These are phyloP conservation scores for Patella caerulea DNA, from an alignment of 2,888 invertebrate genomes.

Conservation along the genomic window DNA sequence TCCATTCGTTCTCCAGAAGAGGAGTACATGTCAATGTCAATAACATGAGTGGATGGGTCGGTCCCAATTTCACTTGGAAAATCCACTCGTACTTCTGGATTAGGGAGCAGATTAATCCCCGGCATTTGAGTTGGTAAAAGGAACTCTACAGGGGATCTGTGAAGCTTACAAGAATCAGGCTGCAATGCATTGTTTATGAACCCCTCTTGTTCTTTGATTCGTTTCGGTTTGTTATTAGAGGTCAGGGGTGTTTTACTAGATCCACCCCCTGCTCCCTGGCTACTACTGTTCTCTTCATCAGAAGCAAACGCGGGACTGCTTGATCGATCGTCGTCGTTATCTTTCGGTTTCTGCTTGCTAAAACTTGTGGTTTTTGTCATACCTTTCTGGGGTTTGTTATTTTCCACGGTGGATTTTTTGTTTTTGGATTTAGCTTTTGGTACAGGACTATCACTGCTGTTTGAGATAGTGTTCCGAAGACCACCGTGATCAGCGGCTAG, in stretches of 20 bases:
- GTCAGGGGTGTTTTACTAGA: conserved; percentile 18
- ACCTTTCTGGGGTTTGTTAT: conserved; percentile 30
- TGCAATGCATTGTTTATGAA: conserved; percentile 26
- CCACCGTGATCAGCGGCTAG: conserved; percentile 75
- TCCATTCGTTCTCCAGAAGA: conserved; percentile 28
- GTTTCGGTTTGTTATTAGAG: conserved; percentile 20
- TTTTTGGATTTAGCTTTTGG: conserved; percentile 31
- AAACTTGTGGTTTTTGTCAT: conserved; percentile 38
- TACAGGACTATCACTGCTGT: conserved; percentile 25
- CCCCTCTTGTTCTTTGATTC: conserved; percentile 8
- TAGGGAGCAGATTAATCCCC: conserved; percentile 13
- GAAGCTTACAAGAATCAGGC: conserved; percentile 18
- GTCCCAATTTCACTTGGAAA: conserved; percentile 24
- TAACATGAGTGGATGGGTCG: conserved; percentile 2
- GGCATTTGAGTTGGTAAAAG: neutral
- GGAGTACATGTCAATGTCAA: conserved; percentile 28
- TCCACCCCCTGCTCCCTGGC: conserved; percentile 36
- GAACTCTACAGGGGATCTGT: conserved; percentile 6
- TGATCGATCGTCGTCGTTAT: conserved; percentile 81
- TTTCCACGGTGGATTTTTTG: conserved; percentile 20
- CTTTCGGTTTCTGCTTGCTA: conserved; percentile 41
- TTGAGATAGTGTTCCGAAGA: conserved; percentile 17
- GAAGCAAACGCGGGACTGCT: conserved; percentile 94
- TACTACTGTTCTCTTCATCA: conserved; percentile 81
- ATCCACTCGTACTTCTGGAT: conserved; percentile 22